phyloP scores from a whole-genome alignment of 2,888 invertebrate genomes.

The Belgica antarctica region DNA sequence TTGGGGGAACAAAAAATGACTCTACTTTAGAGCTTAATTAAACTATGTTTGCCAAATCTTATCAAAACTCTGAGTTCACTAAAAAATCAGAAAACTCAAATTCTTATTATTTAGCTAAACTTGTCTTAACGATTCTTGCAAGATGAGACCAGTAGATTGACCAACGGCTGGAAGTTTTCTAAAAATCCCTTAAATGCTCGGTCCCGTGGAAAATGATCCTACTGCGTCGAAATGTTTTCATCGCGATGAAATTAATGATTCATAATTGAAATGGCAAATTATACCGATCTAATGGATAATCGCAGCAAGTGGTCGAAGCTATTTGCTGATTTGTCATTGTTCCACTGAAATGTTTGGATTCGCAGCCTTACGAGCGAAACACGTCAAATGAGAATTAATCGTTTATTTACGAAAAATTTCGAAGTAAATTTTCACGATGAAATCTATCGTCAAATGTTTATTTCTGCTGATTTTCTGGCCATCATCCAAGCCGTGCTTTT shows the following conservation, averaged over 20 bases:
- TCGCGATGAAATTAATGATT: conserved; percentile 11
- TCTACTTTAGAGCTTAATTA: no score
- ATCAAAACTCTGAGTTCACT: no score
- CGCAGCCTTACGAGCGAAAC: not conserved
- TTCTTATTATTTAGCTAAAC: no score
- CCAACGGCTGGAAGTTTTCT: no score
- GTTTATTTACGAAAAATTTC: conserved; percentile 36
- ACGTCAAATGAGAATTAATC: conserved; percentile 33
- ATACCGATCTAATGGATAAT: conserved; percentile 33
- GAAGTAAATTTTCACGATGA: not conserved
- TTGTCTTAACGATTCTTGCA: no score
- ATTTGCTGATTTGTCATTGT: conserved; percentile 17
- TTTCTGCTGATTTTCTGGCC: not conserved
- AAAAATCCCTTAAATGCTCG: no score
- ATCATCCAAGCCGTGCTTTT: not conserved
- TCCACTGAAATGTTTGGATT: not conserved
- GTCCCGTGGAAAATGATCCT: no score
- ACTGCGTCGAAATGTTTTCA: not conserved
- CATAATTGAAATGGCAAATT: conserved; percentile 28
- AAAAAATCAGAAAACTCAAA: no score
- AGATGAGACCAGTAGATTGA: no score
- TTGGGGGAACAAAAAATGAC: no score
- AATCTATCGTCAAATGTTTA: conserved; percentile 10
- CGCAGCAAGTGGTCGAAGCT: conserved; percentile 18
- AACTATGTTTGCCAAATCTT: no score